Conservation (phyloP, 2,113 vertebrate genomes). For the Laterallus jamaicensis region DNA sequence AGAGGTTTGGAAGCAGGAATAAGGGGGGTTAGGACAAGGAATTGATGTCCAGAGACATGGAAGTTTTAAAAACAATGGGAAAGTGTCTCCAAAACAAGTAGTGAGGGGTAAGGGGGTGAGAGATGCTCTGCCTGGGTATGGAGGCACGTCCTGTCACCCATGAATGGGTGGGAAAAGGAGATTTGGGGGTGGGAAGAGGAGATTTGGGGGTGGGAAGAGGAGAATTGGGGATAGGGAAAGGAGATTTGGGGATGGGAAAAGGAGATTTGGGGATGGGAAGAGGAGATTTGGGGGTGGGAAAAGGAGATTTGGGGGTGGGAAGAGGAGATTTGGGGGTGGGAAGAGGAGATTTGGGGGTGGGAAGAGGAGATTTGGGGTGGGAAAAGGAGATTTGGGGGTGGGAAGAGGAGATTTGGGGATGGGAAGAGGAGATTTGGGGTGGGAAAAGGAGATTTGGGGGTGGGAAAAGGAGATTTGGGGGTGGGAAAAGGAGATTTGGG, state of each 20-base stretch:
- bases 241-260: no score
- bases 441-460: no score
- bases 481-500: not conserved
- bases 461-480: no score
- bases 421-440: no score
- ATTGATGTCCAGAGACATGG: not conserved
- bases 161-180: not conserved
- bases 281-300: no score
- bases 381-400: not conserved
- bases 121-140: not conserved
- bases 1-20: not conserved
- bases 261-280: no score
- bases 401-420: not conserved
- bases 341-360: not conserved
- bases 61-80: not conserved
- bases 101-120: not conserved
- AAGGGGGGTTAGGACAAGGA: accelerated
- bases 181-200: not conserved
- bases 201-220: no score
- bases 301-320: not conserved
- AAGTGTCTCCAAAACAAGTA: not conserved
- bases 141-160: not conserved
- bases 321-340: not conserved
- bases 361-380: not conserved
- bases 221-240: no score